These are phyloP conservation scores for Acanthococcus lagerstroemiae DNA, from an alignment of 2,888 invertebrate species.

Conservation along the genomic window DNA sequence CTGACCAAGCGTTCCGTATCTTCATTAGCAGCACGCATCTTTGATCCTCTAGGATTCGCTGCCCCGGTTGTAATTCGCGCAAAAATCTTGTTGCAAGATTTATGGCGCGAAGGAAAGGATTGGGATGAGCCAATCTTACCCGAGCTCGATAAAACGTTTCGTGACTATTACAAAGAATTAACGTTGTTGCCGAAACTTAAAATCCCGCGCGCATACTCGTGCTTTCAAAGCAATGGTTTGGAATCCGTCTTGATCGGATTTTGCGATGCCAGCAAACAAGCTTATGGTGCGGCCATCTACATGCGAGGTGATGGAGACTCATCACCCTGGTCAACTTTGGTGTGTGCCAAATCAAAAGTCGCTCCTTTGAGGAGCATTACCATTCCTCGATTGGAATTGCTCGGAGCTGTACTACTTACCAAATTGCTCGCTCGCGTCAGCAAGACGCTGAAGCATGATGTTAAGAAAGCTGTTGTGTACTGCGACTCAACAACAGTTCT, in stretches of 20 bases:
- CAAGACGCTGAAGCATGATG: neutral
- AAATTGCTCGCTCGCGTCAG: conserved; percentile 9
- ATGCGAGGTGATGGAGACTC: neutral
- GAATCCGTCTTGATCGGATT: conserved; percentile 10
- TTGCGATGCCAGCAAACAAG: neutral
- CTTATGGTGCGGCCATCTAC: conserved; percentile 17
- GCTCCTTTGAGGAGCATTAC: conserved; percentile 7
- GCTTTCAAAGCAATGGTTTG: neutral
- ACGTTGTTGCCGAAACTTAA: neutral
- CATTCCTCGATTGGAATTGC: conserved; percentile 33
- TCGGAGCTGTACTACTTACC: conserved; percentile 31
- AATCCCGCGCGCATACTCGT: neutral
- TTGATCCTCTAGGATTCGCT: conserved; percentile 25
- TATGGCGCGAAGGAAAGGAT: conserved; percentile 9
- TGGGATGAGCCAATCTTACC: conserved; percentile 24
- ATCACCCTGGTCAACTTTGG: neutral
- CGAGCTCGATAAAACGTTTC: neutral
- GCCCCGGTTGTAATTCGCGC: conserved; percentile 1
- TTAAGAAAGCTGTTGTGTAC: neutral
- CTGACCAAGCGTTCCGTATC: conserved; percentile 23
- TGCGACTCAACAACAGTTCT: conserved; percentile 6
- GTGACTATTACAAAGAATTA: conserved; percentile 1
- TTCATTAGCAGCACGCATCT: conserved; percentile 1
- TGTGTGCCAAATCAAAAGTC: conserved; percentile 19
- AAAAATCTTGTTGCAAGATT: conserved; percentile 28